Evolutionary conservation across 2,797 vertebrate genomes (phyloP), one percentile per base, ranked within the genome.

Genomic region (Hylomyscus alleni): DNA sequence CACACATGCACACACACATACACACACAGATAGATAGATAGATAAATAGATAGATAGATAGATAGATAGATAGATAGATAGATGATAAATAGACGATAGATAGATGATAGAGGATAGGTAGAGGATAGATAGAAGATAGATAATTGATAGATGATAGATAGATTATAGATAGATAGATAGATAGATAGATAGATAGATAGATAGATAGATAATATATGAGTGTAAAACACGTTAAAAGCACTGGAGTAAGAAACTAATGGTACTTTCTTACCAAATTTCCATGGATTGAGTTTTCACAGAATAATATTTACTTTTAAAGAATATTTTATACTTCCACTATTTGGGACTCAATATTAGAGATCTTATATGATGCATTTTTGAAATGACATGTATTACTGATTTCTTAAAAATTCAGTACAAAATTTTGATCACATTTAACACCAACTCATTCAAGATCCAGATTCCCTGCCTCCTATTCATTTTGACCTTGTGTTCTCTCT

Each of bases 241-340:
- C 1, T 19, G 6, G 14, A 6, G 1, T 65, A 88, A 95, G 37
- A 89, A 96, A 91, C 17, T 58, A 13, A 82, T 40, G 7, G 7
- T 12, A 47, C 3, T 58, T 9, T 37, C 19, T 77, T 40, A 37
- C 4, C 0, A n/a, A 95, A 44, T 9, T 50, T 2, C 10, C 6
- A 85, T 47, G 91, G 54, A 91, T 76, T 89, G 50, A 37, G 10
- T 92, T 93, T 96, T 85, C 56, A 91, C 31, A 93, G 37, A 96
- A 90, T 65, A 89, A 77, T 56, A 92, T 34, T 14, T 6, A 54
- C 12, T 93, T 81, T 88, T 72, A 85, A 93, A 92, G 76, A 72
- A 9, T 69, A 7, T 75, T n/a, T 88, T 40, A 76, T 34, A 90
- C 24, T 76, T n/a, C 78, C 17, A 50, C 67, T n/a, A 60, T 77